phyloP scores from a whole-genome alignment of 2,113 vertebrate genomes.

The Catharus bicknelli region DNA sequence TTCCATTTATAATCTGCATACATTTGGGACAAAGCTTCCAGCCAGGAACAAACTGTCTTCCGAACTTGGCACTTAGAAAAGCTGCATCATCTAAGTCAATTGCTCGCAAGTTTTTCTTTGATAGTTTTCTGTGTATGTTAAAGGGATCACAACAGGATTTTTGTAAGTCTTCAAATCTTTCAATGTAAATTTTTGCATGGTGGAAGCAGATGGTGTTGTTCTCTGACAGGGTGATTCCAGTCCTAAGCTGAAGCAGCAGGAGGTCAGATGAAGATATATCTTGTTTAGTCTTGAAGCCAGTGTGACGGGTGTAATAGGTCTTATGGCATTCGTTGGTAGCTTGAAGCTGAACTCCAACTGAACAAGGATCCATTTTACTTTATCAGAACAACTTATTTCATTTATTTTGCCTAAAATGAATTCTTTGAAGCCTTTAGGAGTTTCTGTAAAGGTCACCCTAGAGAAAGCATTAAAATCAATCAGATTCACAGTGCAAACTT shows the following conservation, averaged over 20 bases:
- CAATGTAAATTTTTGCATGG: constrained; percentile 79
- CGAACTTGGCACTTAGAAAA: constrained; percentile 79
- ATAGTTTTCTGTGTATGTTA: constrained; percentile 77
- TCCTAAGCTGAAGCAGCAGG: constrained; percentile 78
- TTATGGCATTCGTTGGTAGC: constrained; percentile 76
- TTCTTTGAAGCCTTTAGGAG: constrained; percentile 32
- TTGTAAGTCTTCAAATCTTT: constrained; percentile 79
- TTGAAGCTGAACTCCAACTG: constrained; percentile 79
- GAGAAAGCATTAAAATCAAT: constrained; percentile 62
- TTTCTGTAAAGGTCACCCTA: constrained; percentile 45
- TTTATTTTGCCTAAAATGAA: neutral
- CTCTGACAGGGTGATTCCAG: constrained; percentile 76
- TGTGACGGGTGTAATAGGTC: constrained; percentile 74
- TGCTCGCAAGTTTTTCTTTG: constrained; percentile 76
- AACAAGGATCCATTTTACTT: constrained; percentile 76
- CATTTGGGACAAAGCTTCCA: constrained; percentile 83
- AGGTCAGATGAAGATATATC: constrained; percentile 75
- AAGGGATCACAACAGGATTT: constrained; percentile 81
- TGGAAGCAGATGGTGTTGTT: constrained; percentile 79
- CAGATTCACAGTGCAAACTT: constrained; percentile 37
- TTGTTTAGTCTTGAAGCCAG: constrained; percentile 76
- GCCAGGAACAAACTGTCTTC: constrained; percentile 79
- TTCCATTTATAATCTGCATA: constrained; percentile 79
- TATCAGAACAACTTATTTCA: constrained; percentile 1
- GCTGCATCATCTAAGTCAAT: constrained; percentile 79